Percentiles rank a stretch among this genome's conserved stretches.
Conservation (phyloP, 1,140 invertebrate genomes). For the Tetranychus cinnabarinus region DNA sequence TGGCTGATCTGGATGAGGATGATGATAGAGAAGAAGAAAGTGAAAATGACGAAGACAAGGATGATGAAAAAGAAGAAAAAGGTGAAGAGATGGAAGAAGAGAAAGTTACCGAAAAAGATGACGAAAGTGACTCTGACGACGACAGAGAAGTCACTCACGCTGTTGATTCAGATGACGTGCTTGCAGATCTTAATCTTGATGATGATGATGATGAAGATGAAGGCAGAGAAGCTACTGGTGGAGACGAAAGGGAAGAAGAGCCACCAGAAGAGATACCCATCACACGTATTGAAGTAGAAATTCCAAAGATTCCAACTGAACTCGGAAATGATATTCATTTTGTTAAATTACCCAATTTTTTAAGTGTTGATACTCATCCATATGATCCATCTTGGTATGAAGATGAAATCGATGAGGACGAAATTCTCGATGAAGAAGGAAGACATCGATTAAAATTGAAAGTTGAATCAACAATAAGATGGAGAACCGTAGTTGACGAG, state of each 20-base stretch:
- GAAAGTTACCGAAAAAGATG: neutral
- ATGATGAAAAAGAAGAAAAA: too few relatives aligned
- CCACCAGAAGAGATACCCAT: slow-evolving; percentile 39
- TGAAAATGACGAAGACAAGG: neutral
- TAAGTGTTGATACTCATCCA: slow-evolving; percentile 42
- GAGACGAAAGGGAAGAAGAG: slow-evolving; percentile 9
- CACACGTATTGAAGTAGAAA: slow-evolving; percentile 84
- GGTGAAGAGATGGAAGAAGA: neutral
- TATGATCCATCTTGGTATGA: slow-evolving; percentile 89
- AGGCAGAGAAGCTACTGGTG: neutral
- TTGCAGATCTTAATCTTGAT: neutral
- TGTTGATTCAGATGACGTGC: neutral
- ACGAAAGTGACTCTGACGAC: neutral
- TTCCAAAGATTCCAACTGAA: slow-evolving; percentile 77
- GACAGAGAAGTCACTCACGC: neutral
- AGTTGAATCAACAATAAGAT: slow-evolving; percentile 80
- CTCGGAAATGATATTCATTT: slow-evolving; percentile 77
- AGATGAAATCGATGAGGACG: slow-evolving; percentile 97
- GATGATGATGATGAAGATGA: neutral
- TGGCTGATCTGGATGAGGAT: neutral
- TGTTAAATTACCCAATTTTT: slow-evolving; percentile 77
- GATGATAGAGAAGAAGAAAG: neutral
- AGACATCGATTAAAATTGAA: slow-evolving; percentile 35
- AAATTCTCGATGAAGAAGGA: slow-evolving; percentile 91
- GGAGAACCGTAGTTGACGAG: slow-evolving; percentile 56